Conservation (phyloP, 2,113 vertebrate genomes). For the Oreotrochilus melanogaster region DNA sequence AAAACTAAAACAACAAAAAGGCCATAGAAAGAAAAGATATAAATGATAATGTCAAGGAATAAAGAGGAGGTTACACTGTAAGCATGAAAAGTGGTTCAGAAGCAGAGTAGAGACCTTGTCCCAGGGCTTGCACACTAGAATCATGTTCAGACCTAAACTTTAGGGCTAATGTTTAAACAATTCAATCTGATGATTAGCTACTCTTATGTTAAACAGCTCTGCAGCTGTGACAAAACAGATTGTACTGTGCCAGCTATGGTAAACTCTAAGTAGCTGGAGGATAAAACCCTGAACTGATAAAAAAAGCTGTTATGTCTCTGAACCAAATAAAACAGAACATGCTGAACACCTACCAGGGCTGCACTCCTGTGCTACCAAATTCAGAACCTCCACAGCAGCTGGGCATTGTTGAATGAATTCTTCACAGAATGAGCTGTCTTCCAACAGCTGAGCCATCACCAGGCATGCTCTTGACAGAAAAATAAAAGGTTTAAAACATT, state of each 20-base stretch:
- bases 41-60: neutral
- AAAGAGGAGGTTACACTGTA: neutral
- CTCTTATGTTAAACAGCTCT: neutral
- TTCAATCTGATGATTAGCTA: neutral
- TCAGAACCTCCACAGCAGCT: conserved; percentile 96
- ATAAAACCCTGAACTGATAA: neutral
- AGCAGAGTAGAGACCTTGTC: neutral
- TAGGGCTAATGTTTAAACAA: neutral
- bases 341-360: conserved; percentile 87
- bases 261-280: neutral
- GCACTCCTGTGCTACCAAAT: conserved; percentile 96
- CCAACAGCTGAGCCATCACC: conserved; percentile 98
- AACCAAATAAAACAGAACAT: neutral
- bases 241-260: neutral
- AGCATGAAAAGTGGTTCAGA: neutral
- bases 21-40: neutral
- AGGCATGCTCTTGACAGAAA: conserved; percentile 88
- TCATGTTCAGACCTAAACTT: neutral
- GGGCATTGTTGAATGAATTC: conserved; percentile 99
- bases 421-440: conserved; percentile 98
- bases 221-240: neutral
- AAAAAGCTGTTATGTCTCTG: neutral
- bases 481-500: neutral
- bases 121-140: neutral
- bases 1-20: neutral